Evolutionary conservation across 2,797 vertebrate species (phyloP).

Genomic region (Hypotaenidia philippensis): DNA sequence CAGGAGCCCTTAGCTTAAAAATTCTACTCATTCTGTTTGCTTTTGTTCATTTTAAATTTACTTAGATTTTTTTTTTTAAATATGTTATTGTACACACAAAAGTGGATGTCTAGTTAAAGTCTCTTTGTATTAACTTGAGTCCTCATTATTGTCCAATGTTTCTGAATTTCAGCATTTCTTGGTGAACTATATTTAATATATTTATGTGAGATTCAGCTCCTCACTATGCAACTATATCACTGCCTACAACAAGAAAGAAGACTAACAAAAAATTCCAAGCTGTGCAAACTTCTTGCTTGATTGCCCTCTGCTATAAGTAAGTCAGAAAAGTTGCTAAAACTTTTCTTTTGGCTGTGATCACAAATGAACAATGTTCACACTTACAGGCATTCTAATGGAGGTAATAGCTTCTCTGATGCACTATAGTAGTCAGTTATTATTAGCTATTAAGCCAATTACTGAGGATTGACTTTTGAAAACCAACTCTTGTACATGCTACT

Average conservation of each 20-base stretch:
- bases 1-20: not conserved
- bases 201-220: not conserved
- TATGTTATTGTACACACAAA: not conserved
- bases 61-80: not conserved
- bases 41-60: not conserved
- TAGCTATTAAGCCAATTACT: conserved; percentile 39
- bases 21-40: not conserved
- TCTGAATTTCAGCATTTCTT: not conserved
- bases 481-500: not conserved
- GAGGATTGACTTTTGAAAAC: not conserved
- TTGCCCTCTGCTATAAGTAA: not conserved
- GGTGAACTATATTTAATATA: not conserved
- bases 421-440: not conserved
- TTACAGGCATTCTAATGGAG: not conserved
- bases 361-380: not conserved
- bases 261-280: not conserved
- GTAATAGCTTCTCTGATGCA: not conserved
- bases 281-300: not conserved
- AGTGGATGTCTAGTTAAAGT: not conserved
- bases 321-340: not conserved
- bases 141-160: not conserved
- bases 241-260: not conserved
- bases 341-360: not conserved
- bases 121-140: not conserved
- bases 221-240: not conserved